These are phyloP conservation scores for Imbricaverruca yamaguchii DNA, from an alignment of 2,888 invertebrate species.

Conservation along the genomic window DNA sequence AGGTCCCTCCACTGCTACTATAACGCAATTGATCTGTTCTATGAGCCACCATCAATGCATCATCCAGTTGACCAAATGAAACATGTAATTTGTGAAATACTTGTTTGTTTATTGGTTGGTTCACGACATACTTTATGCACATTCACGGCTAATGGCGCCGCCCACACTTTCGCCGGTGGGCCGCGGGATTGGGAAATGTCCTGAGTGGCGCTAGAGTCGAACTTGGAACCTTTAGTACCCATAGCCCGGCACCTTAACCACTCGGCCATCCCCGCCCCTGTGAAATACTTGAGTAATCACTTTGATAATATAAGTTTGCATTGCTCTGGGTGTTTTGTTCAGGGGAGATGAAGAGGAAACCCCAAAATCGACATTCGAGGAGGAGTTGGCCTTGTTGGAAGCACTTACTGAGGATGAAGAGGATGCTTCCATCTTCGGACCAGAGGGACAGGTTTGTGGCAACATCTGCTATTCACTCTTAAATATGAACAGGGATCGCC, in stretches of 20 bases:
- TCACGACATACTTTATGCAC: too few relatives aligned
- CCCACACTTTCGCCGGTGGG: too few relatives aligned
- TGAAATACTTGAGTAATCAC: not conserved
- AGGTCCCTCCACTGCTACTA: not conserved
- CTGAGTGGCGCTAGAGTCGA: too few relatives aligned
- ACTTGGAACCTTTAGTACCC: too few relatives aligned
- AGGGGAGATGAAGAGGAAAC: not conserved
- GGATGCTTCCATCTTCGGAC: not conserved
- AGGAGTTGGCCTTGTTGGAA: constrained; percentile 61
- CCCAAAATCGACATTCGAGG: constrained; percentile 51
- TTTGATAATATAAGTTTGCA: too few relatives aligned
- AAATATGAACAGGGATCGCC: too few relatives aligned
- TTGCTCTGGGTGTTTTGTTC: not conserved
- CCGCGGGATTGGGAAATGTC: too few relatives aligned
- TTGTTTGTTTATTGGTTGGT: not conserved
- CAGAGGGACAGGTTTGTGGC: not conserved
- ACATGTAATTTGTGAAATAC: too few relatives aligned
- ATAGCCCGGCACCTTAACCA: too few relatives aligned
- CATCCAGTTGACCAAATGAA: not conserved
- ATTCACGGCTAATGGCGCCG: too few relatives aligned
- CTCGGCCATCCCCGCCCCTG: too few relatives aligned
- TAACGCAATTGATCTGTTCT: not conserved
- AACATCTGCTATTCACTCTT: too few relatives aligned
- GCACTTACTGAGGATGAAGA: constrained; percentile 40
- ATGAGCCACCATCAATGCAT: not conserved